phyloP scores from a whole-genome alignment of 1,140 invertebrate species.

The Lamellibrachia luymesi region DNA sequence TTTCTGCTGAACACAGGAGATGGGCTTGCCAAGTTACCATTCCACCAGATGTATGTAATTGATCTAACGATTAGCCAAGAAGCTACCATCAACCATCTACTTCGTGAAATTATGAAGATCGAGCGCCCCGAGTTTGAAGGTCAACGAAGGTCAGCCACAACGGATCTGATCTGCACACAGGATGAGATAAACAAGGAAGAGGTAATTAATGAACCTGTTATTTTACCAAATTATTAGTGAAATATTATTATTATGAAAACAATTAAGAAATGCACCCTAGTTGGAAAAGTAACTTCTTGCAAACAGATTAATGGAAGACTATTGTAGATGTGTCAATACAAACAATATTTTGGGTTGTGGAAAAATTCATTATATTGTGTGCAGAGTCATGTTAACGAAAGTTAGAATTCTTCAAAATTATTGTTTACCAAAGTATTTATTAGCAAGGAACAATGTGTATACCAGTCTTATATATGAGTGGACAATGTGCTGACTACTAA shows the following conservation, averaged over 20 bases:
- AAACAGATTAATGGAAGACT: too few species aligned
- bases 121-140: conserved; percentile 54
- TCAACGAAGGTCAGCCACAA: conserved; percentile 51
- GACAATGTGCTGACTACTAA: too few species aligned
- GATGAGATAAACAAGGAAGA: conserved; percentile 46
- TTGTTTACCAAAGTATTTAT: too few species aligned
- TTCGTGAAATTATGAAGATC: conserved; percentile 49
- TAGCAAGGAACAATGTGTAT: too few species aligned
- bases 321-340: too few species aligned
- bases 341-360: too few species aligned
- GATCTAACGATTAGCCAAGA: conserved; percentile 53
- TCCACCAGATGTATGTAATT: conserved; percentile 37
- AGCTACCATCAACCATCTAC: conserved; percentile 46
- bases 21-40: neutral
- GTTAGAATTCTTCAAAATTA: too few species aligned
- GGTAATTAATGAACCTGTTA: conserved; percentile 36
- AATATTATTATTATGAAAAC: neutral
- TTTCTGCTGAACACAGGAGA: neutral
- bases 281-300: too few species aligned
- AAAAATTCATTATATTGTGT: too few species aligned
- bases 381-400: too few species aligned
- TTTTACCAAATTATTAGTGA: neutral
- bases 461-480: too few species aligned
- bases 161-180: conserved; percentile 50
- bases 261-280: too few species aligned